Percentiles rank a stretch among this genome's conserved stretches.
phyloP scores from a whole-genome alignment of 2,888 invertebrate species.

The Melinaea marsaeus region DNA sequence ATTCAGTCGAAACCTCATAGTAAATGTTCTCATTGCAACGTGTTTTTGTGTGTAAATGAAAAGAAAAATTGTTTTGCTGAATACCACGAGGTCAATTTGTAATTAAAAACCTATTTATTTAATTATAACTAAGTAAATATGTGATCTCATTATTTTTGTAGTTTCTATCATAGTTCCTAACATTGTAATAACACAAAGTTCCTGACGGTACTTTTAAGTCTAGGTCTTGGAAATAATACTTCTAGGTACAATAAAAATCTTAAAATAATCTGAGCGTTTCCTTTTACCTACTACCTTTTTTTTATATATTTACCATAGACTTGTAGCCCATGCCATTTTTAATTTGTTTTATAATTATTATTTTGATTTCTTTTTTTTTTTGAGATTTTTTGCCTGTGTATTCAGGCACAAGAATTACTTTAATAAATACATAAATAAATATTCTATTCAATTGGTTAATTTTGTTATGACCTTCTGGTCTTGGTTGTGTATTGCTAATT shows the following conservation, averaged over 20 bases:
- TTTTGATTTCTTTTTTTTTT: too few species aligned
- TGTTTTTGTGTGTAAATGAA: conserved; percentile 32
- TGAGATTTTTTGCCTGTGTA: too few species aligned
- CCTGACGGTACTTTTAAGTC: conserved; percentile 23
- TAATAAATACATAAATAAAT: too few species aligned
- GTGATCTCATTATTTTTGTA: conserved; percentile 31
- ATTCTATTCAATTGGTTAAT: too few species aligned
- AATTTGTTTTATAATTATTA: too few species aligned
- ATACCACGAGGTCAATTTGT: conserved; percentile 29
- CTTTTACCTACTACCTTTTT: conserved; percentile 21
- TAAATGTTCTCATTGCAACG: conserved; percentile 7
- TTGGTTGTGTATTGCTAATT: too few species aligned
- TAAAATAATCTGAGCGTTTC: conserved; percentile 29
- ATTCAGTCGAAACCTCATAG: conserved; percentile 35
- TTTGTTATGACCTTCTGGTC: too few species aligned
- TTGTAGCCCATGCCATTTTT: too few species aligned
- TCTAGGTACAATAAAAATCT: conserved; percentile 37
- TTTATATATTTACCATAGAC: too few species aligned
- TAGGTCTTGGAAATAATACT: conserved; percentile 33
- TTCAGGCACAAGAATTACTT: too few species aligned
- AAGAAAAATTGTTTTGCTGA: conserved; percentile 25
- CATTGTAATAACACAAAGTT: conserved; percentile 32
- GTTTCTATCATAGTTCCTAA: conserved; percentile 34
- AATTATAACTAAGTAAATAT: conserved; percentile 31
- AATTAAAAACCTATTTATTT: conserved; percentile 30